Evolutionary conservation across 2,888 invertebrate genomes (phyloP).

Genomic region (Syrista parreyssii): DNA sequence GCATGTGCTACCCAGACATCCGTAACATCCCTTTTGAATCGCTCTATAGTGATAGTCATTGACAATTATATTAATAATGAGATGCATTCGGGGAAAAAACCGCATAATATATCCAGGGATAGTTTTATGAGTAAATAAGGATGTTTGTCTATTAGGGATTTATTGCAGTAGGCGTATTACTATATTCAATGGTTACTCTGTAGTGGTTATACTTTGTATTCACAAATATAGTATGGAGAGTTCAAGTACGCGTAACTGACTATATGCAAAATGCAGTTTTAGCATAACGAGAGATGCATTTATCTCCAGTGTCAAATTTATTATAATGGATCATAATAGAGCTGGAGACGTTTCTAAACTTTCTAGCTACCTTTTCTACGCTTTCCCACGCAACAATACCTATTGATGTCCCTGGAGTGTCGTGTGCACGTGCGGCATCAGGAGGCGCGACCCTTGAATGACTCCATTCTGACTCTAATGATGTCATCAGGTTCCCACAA

Average conservation of each 20-base stretch:
- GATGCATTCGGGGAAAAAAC: background rate
- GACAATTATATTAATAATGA: background rate
- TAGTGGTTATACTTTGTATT: background rate
- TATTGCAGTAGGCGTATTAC: background rate
- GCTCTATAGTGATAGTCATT: slow-evolving; percentile 3
- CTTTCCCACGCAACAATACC: slow-evolving; percentile 31
- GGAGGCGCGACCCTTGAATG: slow-evolving; percentile 26
- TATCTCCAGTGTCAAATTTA: too few relatives aligned
- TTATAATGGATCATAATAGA: too few relatives aligned
- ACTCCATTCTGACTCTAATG: slow-evolving; percentile 22
- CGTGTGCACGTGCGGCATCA: slow-evolving; percentile 26
- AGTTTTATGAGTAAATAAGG: background rate
- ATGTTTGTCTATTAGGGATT: background rate
- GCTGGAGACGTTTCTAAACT: slow-evolving; percentile 7
- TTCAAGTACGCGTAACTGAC: too few relatives aligned
- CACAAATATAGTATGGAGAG: background rate
- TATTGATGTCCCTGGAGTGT: slow-evolving; percentile 30
- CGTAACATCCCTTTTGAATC: slow-evolving; percentile 17
- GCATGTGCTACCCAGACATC: slow-evolving; percentile 32
- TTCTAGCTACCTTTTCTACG: slow-evolving; percentile 15
- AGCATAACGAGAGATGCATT: too few relatives aligned
- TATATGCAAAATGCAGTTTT: too few relatives aligned
- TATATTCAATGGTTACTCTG: background rate
- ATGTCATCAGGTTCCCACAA: slow-evolving; percentile 32
- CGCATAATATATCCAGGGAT: background rate